Evolutionary conservation across 2,888 invertebrate species (phyloP).

Genomic region (Leptopilina drosophilae): DNA sequence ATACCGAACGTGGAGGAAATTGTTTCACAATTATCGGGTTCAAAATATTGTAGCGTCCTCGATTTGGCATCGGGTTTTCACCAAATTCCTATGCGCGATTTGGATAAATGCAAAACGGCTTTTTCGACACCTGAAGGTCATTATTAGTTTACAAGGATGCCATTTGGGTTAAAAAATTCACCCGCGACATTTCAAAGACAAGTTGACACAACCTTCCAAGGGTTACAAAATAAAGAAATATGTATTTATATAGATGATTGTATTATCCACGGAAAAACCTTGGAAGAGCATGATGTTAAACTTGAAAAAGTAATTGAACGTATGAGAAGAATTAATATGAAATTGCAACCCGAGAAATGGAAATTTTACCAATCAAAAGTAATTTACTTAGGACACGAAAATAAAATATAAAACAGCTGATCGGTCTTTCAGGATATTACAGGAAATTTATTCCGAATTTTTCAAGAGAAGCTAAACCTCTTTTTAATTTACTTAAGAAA

Average conservation of each 20-base stretch:
- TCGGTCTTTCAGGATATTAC: not conserved
- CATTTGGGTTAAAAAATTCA: constrained; percentile 33
- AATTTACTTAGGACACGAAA: constrained; percentile 54
- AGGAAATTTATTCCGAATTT: not conserved
- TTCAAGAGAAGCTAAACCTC: not conserved
- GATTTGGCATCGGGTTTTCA: constrained; percentile 67
- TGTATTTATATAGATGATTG: constrained; percentile 72
- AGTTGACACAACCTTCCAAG: constrained; percentile 64
- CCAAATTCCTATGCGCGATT: constrained; percentile 62
- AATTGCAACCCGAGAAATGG: constrained; percentile 46
- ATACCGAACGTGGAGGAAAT: constrained; percentile 57
- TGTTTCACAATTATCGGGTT: constrained; percentile 61
- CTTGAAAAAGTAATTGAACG: not conserved
- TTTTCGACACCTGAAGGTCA: constrained; percentile 60
- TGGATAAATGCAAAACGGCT: constrained; percentile 57
- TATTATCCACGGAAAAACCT: constrained; percentile 61
- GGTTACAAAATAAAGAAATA: constrained; percentile 60
- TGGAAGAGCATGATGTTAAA: constrained; percentile 58
- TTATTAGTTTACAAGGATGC: constrained; percentile 55
- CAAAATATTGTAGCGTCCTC: constrained; percentile 56
- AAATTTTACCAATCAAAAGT: constrained; percentile 61
- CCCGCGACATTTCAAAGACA: constrained; percentile 62
- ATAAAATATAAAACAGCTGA: not conserved
- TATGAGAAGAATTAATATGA: constrained; percentile 52
- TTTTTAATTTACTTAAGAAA: not conserved